Evolutionary conservation across 2,797 vertebrate genomes (phyloP), one percentile per base, ranked within the genome.

Genomic region (Trachurus trachurus): DNA sequence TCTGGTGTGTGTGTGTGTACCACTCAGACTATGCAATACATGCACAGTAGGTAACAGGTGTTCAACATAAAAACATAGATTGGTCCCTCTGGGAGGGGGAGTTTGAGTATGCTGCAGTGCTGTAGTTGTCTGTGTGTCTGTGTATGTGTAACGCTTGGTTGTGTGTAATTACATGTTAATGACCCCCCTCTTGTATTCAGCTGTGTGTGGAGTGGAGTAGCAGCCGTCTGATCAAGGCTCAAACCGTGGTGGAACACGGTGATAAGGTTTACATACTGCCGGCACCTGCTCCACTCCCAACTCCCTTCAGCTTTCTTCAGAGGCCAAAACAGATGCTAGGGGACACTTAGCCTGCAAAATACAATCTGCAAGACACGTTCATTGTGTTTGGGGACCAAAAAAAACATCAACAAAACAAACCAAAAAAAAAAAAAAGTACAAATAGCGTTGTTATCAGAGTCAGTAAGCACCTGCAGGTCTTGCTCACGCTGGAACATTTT

Each of bases 81-180:
- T 87, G 85, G 82, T 92, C 91, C 87, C 89, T 88, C 70, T 87
- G 88, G 92, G 88, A 88, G 80, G 66, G 56, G 64, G 78, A 80
- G 74, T 83, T 82, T 77, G 71, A 84, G 57, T 78, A 64, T 68
- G 83, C 81, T 80, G 80, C 81, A 81, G 75, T 22, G 66, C 39
- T 68, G 39, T 22, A 53, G 76, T 75, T 74, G 76, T 26, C 19
- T 60, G 22, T 56, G 52, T 17, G 17, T 19, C 16, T 59, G 29
- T 64, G 80, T 57, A 19, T 63, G 52, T 69, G 69, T 65, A 70
- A 26, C 74, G 17, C 74, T 71, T 52, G 62, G 29, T 44, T 82
- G 72, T 85, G 68, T 67, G 78, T 92, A 91, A 92, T 90, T 84
- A 78, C 80, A 91, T 86, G 83, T 88, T 92, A 92, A 93, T 92